Conservation (phyloP, 1,140 invertebrate genomes). For the Euura saliciscinereae region DNA sequence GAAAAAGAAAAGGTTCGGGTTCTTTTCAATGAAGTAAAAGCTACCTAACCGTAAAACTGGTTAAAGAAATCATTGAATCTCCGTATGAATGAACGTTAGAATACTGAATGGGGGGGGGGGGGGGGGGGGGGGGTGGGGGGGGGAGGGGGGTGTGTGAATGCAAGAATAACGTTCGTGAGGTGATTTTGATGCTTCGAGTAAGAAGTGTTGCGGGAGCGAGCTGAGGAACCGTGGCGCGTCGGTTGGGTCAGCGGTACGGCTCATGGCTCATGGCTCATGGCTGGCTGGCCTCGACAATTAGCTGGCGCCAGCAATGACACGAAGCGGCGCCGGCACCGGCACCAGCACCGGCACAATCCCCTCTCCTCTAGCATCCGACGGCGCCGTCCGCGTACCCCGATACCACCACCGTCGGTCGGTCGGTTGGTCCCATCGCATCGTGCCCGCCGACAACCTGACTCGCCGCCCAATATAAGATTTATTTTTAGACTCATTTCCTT, state of each 20-base stretch:
- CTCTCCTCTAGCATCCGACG: constrained; percentile 23
- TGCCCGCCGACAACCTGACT: neutral
- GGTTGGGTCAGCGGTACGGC: constrained; percentile 44
- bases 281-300: constrained; percentile 56
- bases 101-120: too few species aligned
- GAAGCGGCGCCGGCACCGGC: constrained; percentile 43
- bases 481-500: constrained; percentile 51
- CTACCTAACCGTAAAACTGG: too few species aligned
- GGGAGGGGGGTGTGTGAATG: too few species aligned
- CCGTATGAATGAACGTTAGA: too few species aligned
- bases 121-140: too few species aligned
- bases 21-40: too few species aligned
- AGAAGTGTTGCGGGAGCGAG: neutral
- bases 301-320: constrained; percentile 56
- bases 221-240: constrained; percentile 18
- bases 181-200: too few species aligned
- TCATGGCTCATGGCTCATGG: constrained; percentile 30
- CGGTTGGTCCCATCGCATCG: constrained; percentile 6
- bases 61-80: too few species aligned
- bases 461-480: constrained; percentile 41
- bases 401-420: neutral
- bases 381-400: constrained; percentile 1
- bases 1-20: too few species aligned
- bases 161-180: too few species aligned
- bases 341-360: constrained; percentile 10